Percentiles rank a stretch among this genome's conserved stretches.
phyloP scores from a whole-genome alignment of 2,797 vertebrate genomes.

The Amazonetta brasiliensis region DNA sequence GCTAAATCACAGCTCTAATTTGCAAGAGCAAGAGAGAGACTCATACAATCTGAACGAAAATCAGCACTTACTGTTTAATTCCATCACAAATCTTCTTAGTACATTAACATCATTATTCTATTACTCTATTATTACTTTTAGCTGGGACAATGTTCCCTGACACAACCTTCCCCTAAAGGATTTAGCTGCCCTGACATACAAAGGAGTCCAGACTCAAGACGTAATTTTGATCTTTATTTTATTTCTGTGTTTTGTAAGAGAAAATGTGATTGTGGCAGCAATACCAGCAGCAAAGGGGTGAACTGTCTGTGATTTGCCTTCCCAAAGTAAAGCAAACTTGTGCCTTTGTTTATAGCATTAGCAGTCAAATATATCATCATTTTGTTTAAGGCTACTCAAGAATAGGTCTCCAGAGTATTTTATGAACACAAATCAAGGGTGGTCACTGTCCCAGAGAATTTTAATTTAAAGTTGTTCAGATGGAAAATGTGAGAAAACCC shows the following conservation, averaged over 20 bases:
- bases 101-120: conserved; percentile 5
- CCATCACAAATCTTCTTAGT: conserved; percentile 36
- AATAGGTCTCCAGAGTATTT: background rate
- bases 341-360: background rate
- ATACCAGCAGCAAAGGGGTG: background rate
- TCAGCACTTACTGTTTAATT: conserved; percentile 28
- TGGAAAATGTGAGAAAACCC: background rate
- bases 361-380: background rate
- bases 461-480: background rate
- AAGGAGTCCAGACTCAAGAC: background rate
- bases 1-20: conserved; percentile 25
- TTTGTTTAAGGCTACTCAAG: background rate
- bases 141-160: background rate
- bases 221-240: background rate
- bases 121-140: conserved; percentile 1
- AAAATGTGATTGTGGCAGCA: background rate
- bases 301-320: background rate
- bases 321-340: background rate
- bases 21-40: background rate
- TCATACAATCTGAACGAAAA: conserved; percentile 14
- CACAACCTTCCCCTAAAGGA: background rate
- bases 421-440: background rate
- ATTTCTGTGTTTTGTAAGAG: background rate
- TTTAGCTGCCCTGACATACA: background rate
- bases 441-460: background rate